Evolutionary conservation across 2,113 vertebrate genomes (phyloP).

Genomic region (Prolemur simus): DNA sequence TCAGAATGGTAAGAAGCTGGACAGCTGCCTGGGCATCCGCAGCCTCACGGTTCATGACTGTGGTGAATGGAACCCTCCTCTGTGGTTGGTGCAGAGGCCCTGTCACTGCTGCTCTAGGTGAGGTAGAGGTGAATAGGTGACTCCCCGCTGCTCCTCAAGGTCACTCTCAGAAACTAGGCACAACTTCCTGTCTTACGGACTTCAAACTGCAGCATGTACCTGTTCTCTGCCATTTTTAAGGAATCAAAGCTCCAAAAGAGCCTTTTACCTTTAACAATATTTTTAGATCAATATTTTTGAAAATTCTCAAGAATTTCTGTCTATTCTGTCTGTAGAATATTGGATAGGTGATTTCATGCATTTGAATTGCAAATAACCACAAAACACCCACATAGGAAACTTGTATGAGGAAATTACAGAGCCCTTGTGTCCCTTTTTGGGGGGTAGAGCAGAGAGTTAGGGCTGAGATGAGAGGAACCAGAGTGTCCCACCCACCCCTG

Average conservation of each 20-base stretch:
- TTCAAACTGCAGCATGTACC: not conserved
- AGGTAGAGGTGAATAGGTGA: not conserved
- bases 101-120: fast-evolving
- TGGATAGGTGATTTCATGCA: not conserved
- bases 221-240: not conserved
- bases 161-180: not conserved
- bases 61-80: conserved; percentile 85
- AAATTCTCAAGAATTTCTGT: not conserved
- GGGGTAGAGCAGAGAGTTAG: too few relatives aligned
- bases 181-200: not conserved
- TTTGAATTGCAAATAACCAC: not conserved
- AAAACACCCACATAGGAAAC: not conserved
- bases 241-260: not conserved
- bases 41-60: conserved; percentile 77
- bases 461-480: not conserved
- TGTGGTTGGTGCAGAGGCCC: conserved; percentile 73
- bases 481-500: not conserved
- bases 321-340: not conserved
- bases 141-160: not conserved
- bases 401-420: not conserved
- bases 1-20: conserved; percentile 79
- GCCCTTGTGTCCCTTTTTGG: fast-evolving
- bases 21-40: conserved; percentile 77
- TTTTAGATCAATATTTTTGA: not conserved
- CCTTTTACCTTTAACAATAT: not conserved